Base-by-base conservation (phyloP, 2,797 vertebrate genomes). In the Amniataba percoides region DNA sequence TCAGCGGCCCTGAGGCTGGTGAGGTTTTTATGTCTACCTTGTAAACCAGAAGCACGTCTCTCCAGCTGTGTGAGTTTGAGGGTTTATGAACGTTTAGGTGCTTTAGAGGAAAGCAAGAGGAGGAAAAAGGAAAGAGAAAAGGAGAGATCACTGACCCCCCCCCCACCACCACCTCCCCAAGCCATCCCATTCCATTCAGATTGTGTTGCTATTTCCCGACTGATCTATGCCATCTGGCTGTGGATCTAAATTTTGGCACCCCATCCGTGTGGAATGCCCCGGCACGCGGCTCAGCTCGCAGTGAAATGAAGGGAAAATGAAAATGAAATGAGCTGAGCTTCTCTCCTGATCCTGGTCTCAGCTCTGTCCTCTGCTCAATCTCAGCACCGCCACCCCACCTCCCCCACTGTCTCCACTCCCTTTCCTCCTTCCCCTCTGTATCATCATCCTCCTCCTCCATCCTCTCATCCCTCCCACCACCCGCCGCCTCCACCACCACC, bases 251-350 rank as follows among this genome's bases (percentile, higher is more conserved):
- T 88, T 87, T 82, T 92, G 92, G 87, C 88, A 73, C 83, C 89
- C 51, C 65, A 72, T 86, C 89, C 80, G 7, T 42, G 83, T 87
- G 87, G 88, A 92, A 92, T 88, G 87, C 86, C 80, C 78, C 61
- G 48, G 63, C 84, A 71, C 82, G 71, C 72, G 64, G 82, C 86
- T 84, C 81, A 42, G 77, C 84, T 87, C 84, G 67, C 70, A 52
- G 79, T 63, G 87, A 90, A 91, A 91, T 90, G 90, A 93, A 85
- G 89, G 85, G 83, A 90, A 93, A 93, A 93, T 92, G 84, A 93
- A 94, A 94, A 91, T 92, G 89, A 93, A 93, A 93, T 91, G 92
- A 92, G 90, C 89, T 86, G 69, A 89, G 88, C 88, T 82, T 85
- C 88, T 87, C 87, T 88, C 82, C 89, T 90, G 88, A 92, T 92